A percentile compares a stretch with the other conserved stretches of the same genome.
phyloP scores from a whole-genome alignment of 2,888 invertebrate species.

The Sarcophaga caerulescens region DNA sequence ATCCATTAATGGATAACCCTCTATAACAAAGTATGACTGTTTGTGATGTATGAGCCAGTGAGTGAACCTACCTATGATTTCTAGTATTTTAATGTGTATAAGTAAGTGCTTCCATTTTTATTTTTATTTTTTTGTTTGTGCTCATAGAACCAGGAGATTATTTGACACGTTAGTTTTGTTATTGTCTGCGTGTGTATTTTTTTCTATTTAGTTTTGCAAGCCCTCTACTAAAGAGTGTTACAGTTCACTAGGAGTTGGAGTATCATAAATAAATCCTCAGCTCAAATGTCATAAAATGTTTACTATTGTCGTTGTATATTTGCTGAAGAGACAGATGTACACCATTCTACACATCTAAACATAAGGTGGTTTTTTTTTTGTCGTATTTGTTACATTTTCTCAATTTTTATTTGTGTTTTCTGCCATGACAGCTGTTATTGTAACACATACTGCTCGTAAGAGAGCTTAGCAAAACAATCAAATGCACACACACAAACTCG shows the following conservation, averaged over 20 bases:
- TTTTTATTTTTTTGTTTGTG: background rate
- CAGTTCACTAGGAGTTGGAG: constrained; percentile 55
- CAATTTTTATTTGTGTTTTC: background rate
- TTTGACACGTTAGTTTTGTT: constrained; percentile 39
- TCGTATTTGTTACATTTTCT: background rate
- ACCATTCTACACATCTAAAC: background rate
- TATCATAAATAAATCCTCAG: constrained; percentile 66
- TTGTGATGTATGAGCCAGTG: background rate
- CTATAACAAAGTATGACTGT: background rate
- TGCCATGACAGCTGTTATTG: constrained; percentile 49
- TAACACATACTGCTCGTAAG: constrained; percentile 19
- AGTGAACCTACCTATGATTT: constrained; percentile 48
- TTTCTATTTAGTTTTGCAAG: background rate
- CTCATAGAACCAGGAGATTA: constrained; percentile 25
- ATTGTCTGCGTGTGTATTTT: constrained; percentile 3
- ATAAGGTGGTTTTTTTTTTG: background rate
- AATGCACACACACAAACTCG: constrained; percentile 1
- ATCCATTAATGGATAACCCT: too few relatives aligned
- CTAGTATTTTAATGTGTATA: constrained; percentile 41
- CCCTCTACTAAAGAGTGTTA: constrained; percentile 17
- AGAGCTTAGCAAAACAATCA: background rate
- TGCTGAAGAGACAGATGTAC: constrained; percentile 37
- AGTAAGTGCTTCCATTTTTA: background rate
- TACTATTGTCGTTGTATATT: background rate
- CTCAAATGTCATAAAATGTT: constrained; percentile 64